Percentiles rank a stretch among this genome's conserved stretches.
phyloP scores from a whole-genome alignment of 1,140 invertebrate species.

The Pseudomyrmex dendroicus region DNA sequence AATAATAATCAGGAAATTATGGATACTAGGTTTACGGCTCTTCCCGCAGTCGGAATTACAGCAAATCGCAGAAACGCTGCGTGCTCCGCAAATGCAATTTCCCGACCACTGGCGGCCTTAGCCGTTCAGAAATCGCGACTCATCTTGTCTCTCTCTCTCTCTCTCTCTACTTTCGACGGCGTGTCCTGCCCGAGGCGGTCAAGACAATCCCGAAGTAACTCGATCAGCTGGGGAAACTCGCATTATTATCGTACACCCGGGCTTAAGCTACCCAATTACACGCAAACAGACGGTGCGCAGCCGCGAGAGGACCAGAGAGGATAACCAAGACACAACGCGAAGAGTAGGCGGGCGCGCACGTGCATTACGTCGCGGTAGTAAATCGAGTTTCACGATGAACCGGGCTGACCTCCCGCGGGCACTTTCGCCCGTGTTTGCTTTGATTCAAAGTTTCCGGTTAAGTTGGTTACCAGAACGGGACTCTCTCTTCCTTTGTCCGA shows the following conservation, averaged over 20 bases:
- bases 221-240: conserved; percentile 63
- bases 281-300: conserved; percentile 61
- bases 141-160: neutral
- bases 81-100: conserved; percentile 35
- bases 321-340: neutral
- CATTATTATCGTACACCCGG: conserved; percentile 62
- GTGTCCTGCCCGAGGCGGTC: conserved; percentile 27
- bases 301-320: neutral
- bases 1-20: conserved; percentile 34
- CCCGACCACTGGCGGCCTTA: conserved; percentile 16
- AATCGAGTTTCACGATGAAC: conserved; percentile 77
- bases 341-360: conserved; percentile 9
- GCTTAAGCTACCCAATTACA: conserved; percentile 69
- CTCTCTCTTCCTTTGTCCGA: conserved; percentile 63
- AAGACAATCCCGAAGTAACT: conserved; percentile 70
- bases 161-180: conserved; percentile 9
- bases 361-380: conserved; percentile 58
- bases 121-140: conserved; percentile 40
- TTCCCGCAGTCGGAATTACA: conserved; percentile 3
- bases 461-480: conserved; percentile 76
- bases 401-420: conserved; percentile 74
- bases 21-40: conserved; percentile 7
- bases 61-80: conserved; percentile 30
- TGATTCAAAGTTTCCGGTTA: conserved; percentile 80
- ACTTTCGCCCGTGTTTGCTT: conserved; percentile 78